Base-by-base conservation (phyloP, 2,113 vertebrate species). In the Vidua macroura region DNA sequence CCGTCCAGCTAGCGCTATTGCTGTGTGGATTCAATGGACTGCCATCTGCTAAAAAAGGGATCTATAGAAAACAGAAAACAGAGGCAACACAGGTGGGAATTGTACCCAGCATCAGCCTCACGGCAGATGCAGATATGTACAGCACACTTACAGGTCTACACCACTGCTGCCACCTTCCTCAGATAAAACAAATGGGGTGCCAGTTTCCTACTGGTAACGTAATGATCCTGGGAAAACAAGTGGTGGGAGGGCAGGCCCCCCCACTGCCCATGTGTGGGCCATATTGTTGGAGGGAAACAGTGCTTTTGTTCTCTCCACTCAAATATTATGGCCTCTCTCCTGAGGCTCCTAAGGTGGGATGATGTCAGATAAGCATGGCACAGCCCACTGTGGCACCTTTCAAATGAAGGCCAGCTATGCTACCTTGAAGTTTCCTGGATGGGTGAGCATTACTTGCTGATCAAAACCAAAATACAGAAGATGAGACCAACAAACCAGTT, bases 361-460 rank as follows among this genome's bases (percentile, higher is more conserved):
- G 43, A 56, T 51, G 39, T 28, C 1, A 1, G 39, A 53, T 3
- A 44, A 86, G 37, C 6, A 1, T 0, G 2, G 58, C 44, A 64
- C 31, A 79, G 53, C 46, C 78, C 49, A 15, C 25, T 39, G 25
- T 1, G 1, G 14, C 37, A 53, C 63, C 41, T 35, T 82, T 43
- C 70, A 59, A 76, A 83, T 0, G 0, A 69, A 89, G 28, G 63
- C 23, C 1, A 5, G 53, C 63, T 62, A 28, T 0, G 0, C 62
- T 35, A 80, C 75, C 35, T 86, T 35, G 37, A 64, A 51, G 27
- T 48, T 35, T 33, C 52, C 53, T 53, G 35, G 13, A 44, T 53
- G n/a, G 80, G 75, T 74, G 68, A 92, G 44, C 46, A 13, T 27
- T 60, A 81, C n/a, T 25, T 0, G 0, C n/a, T 41, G 44, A 85